Percentiles rank a stretch among this genome's conserved stretches.
Conservation (phyloP, 2,113 vertebrate genomes). For the Erythrocercus mccallii region DNA sequence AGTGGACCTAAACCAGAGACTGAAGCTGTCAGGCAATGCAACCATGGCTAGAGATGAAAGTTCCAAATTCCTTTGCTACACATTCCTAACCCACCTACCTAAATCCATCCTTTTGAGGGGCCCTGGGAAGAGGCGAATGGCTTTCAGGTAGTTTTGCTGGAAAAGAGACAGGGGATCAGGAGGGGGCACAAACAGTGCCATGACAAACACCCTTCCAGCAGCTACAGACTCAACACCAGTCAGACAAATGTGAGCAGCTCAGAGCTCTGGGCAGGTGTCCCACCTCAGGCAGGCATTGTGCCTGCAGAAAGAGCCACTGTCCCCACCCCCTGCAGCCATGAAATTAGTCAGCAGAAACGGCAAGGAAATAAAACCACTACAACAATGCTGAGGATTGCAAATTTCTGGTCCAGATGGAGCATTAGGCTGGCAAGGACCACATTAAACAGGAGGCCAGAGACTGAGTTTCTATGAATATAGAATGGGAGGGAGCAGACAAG, state of each 20-base stretch:
- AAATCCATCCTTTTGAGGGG: conserved; percentile 75
- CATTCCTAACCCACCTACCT: conserved; percentile 39
- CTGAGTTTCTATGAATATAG: background rate
- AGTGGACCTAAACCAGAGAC: fast-evolving
- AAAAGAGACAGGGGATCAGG: background rate
- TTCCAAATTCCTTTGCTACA: too few species aligned
- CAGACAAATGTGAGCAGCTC: background rate
- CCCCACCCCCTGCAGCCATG: background rate
- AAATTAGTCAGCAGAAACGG: background rate
- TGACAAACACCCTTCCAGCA: background rate
- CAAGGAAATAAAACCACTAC: background rate
- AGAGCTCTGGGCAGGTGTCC: background rate
- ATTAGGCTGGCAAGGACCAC: background rate
- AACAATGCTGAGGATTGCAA: background rate
- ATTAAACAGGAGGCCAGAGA: background rate
- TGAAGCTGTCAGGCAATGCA: background rate
- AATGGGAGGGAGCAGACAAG: background rate
- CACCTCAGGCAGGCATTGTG: fast-evolving
- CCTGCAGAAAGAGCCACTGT: background rate
- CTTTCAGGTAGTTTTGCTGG: conserved; percentile 74
- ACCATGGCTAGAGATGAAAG: background rate
- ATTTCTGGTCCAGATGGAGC: fast-evolving
- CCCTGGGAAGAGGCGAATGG: conserved; percentile 74
- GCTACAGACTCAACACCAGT: background rate
- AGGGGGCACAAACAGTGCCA: fast-evolving